phyloP scores from a whole-genome alignment of 2,113 vertebrate genomes.

The Cochlearius cochlearius region DNA sequence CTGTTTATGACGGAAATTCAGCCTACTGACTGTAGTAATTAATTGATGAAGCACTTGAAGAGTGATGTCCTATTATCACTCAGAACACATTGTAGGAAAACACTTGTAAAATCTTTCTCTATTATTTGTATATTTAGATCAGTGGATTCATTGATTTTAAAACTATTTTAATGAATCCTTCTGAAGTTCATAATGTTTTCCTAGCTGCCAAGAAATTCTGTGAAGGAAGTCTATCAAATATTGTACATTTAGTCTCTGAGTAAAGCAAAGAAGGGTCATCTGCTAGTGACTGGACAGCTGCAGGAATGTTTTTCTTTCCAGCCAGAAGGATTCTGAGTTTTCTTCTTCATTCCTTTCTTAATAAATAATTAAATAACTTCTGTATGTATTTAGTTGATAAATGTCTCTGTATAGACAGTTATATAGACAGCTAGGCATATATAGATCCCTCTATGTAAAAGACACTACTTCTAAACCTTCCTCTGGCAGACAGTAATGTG shows the following conservation, averaged over 20 bases:
- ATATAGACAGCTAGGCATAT: neutral
- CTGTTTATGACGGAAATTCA: conserved; percentile 20
- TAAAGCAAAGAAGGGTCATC: neutral
- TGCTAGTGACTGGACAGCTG: neutral
- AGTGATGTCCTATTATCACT: conserved; percentile 2
- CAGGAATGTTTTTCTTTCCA: neutral
- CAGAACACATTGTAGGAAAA: neutral
- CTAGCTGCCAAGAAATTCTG: neutral
- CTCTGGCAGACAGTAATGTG: neutral
- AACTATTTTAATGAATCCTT: conserved; percentile 49
- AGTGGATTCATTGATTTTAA: conserved; percentile 36
- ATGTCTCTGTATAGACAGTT: neutral
- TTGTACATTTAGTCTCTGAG: neutral
- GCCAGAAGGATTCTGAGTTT: neutral
- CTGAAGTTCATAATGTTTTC: neutral
- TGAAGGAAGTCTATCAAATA: neutral
- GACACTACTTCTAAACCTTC: neutral
- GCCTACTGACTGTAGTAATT: neutral
- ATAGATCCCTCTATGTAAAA: neutral
- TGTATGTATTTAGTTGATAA: neutral
- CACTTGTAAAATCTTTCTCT: conserved; percentile 27
- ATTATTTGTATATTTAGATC: conserved; percentile 58
- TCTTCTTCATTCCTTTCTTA: neutral
- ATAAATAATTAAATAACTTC: neutral
- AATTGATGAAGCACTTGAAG: conserved; percentile 27